Evolutionary conservation across 2,113 vertebrate genomes (phyloP).

Genomic region (Gasterosteus aculeatus): DNA sequence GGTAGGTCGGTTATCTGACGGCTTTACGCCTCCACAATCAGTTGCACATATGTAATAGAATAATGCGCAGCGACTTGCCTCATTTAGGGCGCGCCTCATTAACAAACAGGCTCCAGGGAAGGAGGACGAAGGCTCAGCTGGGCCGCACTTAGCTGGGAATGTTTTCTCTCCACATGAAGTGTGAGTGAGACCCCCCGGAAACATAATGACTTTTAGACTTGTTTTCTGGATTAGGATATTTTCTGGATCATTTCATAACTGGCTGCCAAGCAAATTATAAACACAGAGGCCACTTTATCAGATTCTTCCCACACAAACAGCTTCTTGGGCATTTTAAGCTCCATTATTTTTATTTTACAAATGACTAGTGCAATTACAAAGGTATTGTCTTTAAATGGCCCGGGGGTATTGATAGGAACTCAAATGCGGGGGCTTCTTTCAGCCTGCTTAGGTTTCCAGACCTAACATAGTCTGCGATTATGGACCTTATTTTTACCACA

Average conservation of each 20-base stretch:
- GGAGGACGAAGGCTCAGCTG: slow-evolving; percentile 45
- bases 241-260: slow-evolving; percentile 72
- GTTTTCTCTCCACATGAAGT: slow-evolving; percentile 59
- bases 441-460: neutral
- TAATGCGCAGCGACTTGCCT: slow-evolving; percentile 43
- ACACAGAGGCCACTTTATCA: slow-evolving; percentile 61
- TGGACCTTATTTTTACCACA: too few relatives aligned
- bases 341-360: slow-evolving; percentile 71
- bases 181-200: slow-evolving; percentile 42
- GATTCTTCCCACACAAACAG: slow-evolving; percentile 50
- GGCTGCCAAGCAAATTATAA: slow-evolving; percentile 48
- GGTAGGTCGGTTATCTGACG: slow-evolving; percentile 7
- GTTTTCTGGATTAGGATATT: slow-evolving; percentile 60
- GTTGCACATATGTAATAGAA: slow-evolving; percentile 40
- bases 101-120: slow-evolving; percentile 9
- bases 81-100: slow-evolving; percentile 51
- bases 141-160: slow-evolving; percentile 61
- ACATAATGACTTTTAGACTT: slow-evolving; percentile 65
- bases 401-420: slow-evolving; percentile 30
- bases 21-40: neutral
- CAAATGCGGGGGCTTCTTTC: slow-evolving; percentile 7
- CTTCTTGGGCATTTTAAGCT: slow-evolving; percentile 51
- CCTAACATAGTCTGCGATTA: slow-evolving; percentile 28
- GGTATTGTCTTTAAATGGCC: slow-evolving; percentile 61
- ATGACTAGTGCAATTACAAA: slow-evolving; percentile 64